Base-by-base conservation (phyloP, 2,113 vertebrate species). In the Fulica atra region DNA sequence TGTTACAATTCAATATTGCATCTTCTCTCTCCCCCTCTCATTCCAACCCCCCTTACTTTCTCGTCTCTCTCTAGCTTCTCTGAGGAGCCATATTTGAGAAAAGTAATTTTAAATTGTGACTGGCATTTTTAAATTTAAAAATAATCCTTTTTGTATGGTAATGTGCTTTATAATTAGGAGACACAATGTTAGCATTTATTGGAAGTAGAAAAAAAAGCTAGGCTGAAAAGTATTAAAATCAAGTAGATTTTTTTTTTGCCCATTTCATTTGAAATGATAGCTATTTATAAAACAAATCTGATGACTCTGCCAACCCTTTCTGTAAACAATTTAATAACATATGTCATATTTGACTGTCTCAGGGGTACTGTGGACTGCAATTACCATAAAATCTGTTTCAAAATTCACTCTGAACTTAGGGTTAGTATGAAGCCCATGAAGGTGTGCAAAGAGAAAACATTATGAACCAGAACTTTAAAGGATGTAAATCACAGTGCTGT, bases 81-180 rank as follows among this genome's bases (percentile, higher is more conserved):
- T 94, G 91, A 95, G 95, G 96, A 95, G 77, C 92, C 96, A 89
- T 96, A 93, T 96, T 97, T 94, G 79, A 94, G 96, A 94, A 96
- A 96, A 96, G 96, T 98, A 96, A 98, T 97, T 97, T 97, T 95
- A 96, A 98, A 97, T 96, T 93, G 88, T 95, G 96, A 96, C 90
- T 93, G 85, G 96, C 95, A 92, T 96, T 98, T 97, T 86, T 93
- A 97, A 98, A 96, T 97, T 97, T 95, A 92, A 96, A 92, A 81
- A 74, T 95, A 94, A 97, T 97, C 95, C 97, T 97, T 97, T 97
- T 95, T 95, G 89, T 97, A 93, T 96, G 94, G 79, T 94, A 96
- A 95, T 97, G 92, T 15, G 51, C 77, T 96, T 96, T 89, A 93
- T 97, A 96, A 98, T 97, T 98, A 97, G 93, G 95, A 97, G 86